phyloP scores from a whole-genome alignment of 1,140 invertebrate genomes.

The Trichonephila clavata region DNA sequence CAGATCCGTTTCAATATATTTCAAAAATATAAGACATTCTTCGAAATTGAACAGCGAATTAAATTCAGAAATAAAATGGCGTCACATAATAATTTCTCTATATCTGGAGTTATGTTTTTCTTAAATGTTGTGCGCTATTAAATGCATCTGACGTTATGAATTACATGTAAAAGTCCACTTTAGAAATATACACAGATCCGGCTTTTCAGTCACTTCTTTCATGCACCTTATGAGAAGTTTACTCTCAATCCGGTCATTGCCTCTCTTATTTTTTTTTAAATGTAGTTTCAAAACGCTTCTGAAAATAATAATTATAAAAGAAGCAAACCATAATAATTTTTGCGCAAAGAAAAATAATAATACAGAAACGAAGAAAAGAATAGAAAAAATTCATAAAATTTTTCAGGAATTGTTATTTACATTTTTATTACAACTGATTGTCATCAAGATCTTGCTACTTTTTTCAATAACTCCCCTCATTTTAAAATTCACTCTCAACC shows the following conservation, averaged over 20 bases:
- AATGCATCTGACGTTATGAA: not conserved
- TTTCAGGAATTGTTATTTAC: not conserved
- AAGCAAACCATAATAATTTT: not conserved
- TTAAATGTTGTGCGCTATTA: not conserved
- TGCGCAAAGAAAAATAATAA: not conserved
- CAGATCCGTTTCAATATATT: not conserved
- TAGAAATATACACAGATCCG: not conserved
- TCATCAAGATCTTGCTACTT: not conserved
- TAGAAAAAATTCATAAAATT: too few species aligned
- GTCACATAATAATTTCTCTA: not conserved
- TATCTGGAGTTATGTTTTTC: not conserved
- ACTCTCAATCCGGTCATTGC: not conserved
- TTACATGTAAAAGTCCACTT: not conserved
- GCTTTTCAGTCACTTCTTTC: not conserved
- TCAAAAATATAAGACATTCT: not conserved
- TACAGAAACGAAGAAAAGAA: not conserved
- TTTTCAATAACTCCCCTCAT: not conserved
- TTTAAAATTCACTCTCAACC: not conserved
- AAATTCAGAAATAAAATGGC: not conserved
- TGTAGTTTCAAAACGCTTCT: not conserved
- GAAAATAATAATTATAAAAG: not conserved
- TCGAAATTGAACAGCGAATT: not conserved
- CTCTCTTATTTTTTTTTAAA: not conserved
- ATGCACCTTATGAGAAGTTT: not conserved
- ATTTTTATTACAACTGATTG: not conserved